These are phyloP conservation scores for Ceratothoa steindachneri DNA, from an alignment of 2,888 invertebrate genomes.

Conservation along the genomic window DNA sequence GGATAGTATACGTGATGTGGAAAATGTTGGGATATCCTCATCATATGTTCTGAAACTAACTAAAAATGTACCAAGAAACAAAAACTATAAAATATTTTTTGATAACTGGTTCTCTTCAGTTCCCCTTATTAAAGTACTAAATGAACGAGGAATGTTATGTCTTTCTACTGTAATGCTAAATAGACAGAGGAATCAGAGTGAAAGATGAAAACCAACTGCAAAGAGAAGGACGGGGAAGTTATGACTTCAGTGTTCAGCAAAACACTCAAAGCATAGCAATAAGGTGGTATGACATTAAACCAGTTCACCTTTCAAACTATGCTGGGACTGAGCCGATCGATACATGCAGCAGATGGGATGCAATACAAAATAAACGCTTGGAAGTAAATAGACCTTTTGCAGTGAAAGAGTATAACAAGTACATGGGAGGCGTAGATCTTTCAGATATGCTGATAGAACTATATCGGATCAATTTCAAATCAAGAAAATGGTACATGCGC, in stretches of 20 bases:
- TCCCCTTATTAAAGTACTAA: too few relatives aligned
- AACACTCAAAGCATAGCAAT: not conserved
- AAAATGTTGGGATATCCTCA: too few relatives aligned
- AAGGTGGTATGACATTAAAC: not conserved
- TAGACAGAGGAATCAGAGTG: too few relatives aligned
- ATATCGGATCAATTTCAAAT: not conserved
- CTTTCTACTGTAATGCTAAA: too few relatives aligned
- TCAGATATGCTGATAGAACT: not conserved
- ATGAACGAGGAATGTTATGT: too few relatives aligned
- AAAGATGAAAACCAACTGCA: not conserved
- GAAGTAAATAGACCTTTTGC: not conserved
- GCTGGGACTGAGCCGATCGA: not conserved
- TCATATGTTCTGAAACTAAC: too few relatives aligned
- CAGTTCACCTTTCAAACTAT: not conserved
- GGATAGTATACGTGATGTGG: too few relatives aligned
- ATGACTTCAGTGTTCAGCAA: too few relatives aligned
- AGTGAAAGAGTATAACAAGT: not conserved
- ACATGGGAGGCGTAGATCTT: constrained; percentile 2
- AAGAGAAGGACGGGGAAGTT: not conserved
- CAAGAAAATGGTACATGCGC: not conserved
- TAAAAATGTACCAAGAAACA: too few relatives aligned
- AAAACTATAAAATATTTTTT: too few relatives aligned
- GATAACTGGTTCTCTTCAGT: too few relatives aligned
- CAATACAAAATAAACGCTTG: not conserved
- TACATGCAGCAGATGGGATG: not conserved